These are phyloP conservation scores for Lycocerus yunnanus DNA, from an alignment of 2,888 invertebrate species.

Conservation along the genomic window DNA sequence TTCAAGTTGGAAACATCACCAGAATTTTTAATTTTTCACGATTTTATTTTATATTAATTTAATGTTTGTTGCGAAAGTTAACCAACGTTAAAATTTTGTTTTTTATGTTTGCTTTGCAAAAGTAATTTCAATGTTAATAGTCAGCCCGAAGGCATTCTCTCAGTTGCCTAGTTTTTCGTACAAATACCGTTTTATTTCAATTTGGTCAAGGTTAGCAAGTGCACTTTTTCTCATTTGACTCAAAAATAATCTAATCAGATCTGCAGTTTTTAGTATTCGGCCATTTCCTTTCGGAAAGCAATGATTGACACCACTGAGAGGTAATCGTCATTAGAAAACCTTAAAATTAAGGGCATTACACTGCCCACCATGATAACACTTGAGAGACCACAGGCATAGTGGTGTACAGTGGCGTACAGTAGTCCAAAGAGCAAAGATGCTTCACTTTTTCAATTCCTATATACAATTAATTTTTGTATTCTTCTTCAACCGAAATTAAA, in stretches of 20 bases:
- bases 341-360: too few relatives aligned
- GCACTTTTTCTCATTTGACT: neutral
- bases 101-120: neutral
- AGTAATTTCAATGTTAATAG: neutral
- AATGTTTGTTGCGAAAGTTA: neutral
- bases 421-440: too few relatives aligned
- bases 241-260: neutral
- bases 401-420: too few relatives aligned
- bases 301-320: too few relatives aligned
- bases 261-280: too few relatives aligned
- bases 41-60: neutral
- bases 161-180: neutral
- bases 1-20: neutral
- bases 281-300: too few relatives aligned
- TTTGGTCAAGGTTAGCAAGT: neutral
- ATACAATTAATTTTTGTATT: too few relatives aligned
- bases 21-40: neutral
- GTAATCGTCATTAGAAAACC: too few relatives aligned
- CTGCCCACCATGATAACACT: too few relatives aligned
- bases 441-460: too few relatives aligned
- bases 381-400: too few relatives aligned
- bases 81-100: neutral
- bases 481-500: too few relatives aligned
- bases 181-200: neutral
- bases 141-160: neutral